Conservation (phyloP, 2,113 vertebrate species). For the Herpailurus yagouaroundi region DNA sequence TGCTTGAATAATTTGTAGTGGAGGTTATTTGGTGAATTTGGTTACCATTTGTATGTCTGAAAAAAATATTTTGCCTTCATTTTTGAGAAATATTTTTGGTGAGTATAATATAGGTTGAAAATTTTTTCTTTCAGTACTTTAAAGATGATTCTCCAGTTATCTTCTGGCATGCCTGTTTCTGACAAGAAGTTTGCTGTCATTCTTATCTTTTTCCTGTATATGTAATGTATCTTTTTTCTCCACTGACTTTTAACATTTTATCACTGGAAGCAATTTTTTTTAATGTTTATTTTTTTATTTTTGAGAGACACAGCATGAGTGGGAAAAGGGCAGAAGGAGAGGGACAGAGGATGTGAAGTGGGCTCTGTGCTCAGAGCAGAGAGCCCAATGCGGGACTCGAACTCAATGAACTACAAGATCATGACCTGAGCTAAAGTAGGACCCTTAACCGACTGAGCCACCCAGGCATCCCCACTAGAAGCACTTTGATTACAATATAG, state of each 20-base stretch:
- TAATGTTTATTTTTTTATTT: too few species aligned
- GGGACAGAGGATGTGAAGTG: too few species aligned
- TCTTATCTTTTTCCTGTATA: background rate
- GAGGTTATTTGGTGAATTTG: background rate
- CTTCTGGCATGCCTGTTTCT: background rate
- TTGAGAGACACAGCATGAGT: too few species aligned
- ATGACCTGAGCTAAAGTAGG: too few species aligned
- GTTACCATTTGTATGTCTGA: background rate
- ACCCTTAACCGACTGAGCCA: too few species aligned
- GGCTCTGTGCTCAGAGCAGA: too few species aligned
- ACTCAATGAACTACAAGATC: too few species aligned
- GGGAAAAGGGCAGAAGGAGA: too few species aligned
- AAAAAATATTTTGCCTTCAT: background rate
- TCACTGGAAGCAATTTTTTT: background rate
- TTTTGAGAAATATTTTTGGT: slow-evolving; percentile 19
- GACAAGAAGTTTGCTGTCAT: background rate
- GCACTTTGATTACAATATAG: background rate
- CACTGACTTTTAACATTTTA: background rate
- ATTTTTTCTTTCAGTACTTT: background rate
- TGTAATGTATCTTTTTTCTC: background rate
- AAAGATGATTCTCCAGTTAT: background rate
- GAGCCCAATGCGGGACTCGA: too few species aligned
- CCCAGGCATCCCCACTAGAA: background rate
- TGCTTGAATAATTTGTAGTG: background rate
- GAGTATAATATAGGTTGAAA: background rate